Percentiles rank a stretch among this genome's conserved stretches.
Conservation (phyloP, 2,113 vertebrate species). For the Labeo catla region DNA sequence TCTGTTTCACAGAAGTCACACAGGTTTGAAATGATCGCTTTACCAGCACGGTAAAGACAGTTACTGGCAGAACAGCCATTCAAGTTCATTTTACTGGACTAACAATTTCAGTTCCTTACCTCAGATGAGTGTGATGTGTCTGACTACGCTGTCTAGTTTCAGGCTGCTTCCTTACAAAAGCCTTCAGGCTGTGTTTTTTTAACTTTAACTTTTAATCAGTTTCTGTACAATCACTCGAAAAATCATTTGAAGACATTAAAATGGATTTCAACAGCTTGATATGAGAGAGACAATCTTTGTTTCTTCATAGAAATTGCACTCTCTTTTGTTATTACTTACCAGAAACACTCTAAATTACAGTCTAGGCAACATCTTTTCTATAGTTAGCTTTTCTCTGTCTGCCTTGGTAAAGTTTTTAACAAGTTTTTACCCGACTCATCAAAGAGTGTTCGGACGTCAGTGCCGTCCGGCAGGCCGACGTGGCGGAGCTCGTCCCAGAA, state of each 20-base stretch:
- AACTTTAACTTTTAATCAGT: neutral
- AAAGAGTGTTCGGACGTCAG: conserved; percentile 91
- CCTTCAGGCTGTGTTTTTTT: neutral
- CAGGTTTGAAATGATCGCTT: neutral
- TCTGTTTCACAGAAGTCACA: neutral
- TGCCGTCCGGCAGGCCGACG: conserved; percentile 92
- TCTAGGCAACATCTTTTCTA: neutral
- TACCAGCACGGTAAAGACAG: neutral
- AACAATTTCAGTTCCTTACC: neutral
- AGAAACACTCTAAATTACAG: neutral
- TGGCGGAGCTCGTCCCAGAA: conserved; percentile 94
- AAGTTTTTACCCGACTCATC: conserved; percentile 86
- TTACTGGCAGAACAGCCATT: neutral
- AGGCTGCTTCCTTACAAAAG: neutral
- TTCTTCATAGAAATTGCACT: neutral
- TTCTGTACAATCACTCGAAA: neutral
- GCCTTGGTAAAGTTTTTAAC: neutral
- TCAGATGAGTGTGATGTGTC: neutral
- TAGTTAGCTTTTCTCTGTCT: neutral
- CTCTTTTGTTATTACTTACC: neutral
- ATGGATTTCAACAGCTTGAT: neutral
- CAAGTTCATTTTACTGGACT: neutral
- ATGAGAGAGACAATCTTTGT: neutral
- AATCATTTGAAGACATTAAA: neutral
- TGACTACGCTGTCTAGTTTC: neutral